phyloP scores from a whole-genome alignment of 1,140 invertebrate species.

The Trachelipus rathkii region DNA sequence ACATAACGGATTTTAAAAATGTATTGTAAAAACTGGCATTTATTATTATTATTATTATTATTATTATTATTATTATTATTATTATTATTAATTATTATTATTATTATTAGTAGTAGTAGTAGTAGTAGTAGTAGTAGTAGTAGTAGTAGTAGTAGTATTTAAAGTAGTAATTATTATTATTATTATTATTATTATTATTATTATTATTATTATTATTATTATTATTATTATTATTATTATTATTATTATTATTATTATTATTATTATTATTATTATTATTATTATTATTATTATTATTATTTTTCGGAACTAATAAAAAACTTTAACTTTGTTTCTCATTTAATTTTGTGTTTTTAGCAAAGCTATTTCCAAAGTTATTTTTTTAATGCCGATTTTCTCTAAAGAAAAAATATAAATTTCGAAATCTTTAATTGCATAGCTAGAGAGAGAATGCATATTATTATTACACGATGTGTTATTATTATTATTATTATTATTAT shows the following conservation, averaged over 20 bases:
- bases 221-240: constrained; percentile 23
- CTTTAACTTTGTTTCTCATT: too few relatives aligned
- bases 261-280: constrained; percentile 22
- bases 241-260: constrained; percentile 24
- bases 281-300: constrained; percentile 24
- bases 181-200: constrained; percentile 4
- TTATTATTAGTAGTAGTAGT: constrained; percentile 3
- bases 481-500: too few relatives aligned
- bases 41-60: not conserved
- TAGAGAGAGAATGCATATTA: too few relatives aligned
- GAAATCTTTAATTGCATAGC: too few relatives aligned
- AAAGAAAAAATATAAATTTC: too few relatives aligned
- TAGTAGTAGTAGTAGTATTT: not conserved
- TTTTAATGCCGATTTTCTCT: too few relatives aligned
- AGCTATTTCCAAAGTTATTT: too few relatives aligned
- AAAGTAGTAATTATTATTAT: not conserved
- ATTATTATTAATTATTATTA: constrained; percentile 21
- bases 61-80: constrained; percentile 27
- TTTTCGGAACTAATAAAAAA: too few relatives aligned
- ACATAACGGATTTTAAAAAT: too few relatives aligned
- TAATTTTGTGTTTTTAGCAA: too few relatives aligned
- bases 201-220: constrained; percentile 27
- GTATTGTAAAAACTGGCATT: too few relatives aligned
- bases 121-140: not conserved
- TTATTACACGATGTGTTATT: too few relatives aligned